A percentile compares a stretch with the other conserved stretches of the same genome.
Conservation (phyloP, 2,797 vertebrate species). For the Trachurus trachurus region DNA sequence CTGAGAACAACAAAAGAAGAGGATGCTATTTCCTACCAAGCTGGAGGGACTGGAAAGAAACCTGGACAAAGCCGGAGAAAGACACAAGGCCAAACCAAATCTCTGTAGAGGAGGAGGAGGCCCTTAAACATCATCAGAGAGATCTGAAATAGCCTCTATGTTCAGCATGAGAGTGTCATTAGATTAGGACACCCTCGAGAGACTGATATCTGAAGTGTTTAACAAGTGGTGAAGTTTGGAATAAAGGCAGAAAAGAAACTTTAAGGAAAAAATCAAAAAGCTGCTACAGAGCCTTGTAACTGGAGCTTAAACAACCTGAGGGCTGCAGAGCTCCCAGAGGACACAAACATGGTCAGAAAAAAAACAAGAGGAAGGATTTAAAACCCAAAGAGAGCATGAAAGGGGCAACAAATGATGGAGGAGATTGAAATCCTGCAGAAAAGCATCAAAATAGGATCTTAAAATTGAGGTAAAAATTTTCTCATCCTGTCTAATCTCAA, state of each 20-base stretch:
- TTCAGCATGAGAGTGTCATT: conserved; percentile 5
- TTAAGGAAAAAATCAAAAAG: conserved; percentile 1
- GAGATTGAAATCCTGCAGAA: too few species aligned
- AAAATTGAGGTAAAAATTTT: too few species aligned
- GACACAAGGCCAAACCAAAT: background rate
- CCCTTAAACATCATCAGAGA: conserved; percentile 22
- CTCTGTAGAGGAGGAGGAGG: background rate
- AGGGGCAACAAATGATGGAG: too few species aligned
- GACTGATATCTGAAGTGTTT: background rate
- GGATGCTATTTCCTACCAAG: background rate
- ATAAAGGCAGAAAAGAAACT: background rate
- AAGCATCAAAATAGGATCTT: too few species aligned
- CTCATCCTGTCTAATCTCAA: too few species aligned
- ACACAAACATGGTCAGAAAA: background rate
- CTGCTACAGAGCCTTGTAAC: too few species aligned
- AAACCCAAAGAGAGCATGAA: too few species aligned
- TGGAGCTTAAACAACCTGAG: too few species aligned
- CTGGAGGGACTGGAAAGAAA: background rate
- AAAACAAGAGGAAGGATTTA: background rate
- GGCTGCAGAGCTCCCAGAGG: too few species aligned
- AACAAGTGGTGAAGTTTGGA: background rate
- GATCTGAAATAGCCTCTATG: background rate
- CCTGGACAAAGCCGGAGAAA: conserved; percentile 6
- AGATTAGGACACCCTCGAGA: background rate
- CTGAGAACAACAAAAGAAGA: conserved; percentile 7